phyloP scores from a whole-genome alignment of 1,140 invertebrate species.

The Panonychus citri region DNA sequence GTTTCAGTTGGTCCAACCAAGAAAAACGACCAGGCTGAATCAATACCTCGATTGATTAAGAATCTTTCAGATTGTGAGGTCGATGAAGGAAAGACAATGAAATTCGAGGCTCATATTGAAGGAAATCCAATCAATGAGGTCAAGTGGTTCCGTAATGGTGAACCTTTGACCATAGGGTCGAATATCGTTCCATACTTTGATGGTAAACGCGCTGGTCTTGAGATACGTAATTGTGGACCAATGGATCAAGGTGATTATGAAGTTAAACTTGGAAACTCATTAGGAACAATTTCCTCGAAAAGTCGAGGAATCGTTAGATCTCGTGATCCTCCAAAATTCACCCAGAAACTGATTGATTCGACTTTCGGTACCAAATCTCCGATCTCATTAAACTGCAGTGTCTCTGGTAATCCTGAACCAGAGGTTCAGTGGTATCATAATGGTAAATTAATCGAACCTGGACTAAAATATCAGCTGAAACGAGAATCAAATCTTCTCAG shows the following conservation, averaged over 20 bases:
- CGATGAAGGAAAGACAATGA: constrained; percentile 39
- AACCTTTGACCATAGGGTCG: constrained; percentile 26
- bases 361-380: background rate
- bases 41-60: constrained; percentile 43
- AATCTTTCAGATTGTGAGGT: constrained; percentile 42
- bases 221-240: constrained; percentile 22
- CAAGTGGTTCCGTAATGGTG: constrained; percentile 54
- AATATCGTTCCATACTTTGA: constrained; percentile 46
- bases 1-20: constrained; percentile 3
- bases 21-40: constrained; percentile 1
- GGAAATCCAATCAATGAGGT: constrained; percentile 71
- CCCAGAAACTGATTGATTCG: constrained; percentile 50
- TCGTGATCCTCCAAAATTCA: constrained; percentile 51
- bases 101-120: constrained; percentile 20
- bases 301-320: constrained; percentile 42
- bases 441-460: constrained; percentile 6
- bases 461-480: background rate
- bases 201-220: constrained; percentile 39
- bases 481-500: background rate
- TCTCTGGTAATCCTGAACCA: constrained; percentile 2
- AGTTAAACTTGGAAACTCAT: constrained; percentile 30
- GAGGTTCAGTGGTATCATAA: constrained; percentile 33
- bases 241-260: constrained; percentile 30
- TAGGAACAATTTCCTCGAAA: constrained; percentile 36
- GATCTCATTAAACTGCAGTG: constrained; percentile 23